phyloP scores from a whole-genome alignment of 1,140 invertebrate species.

The Frieseomelitta varia region DNA sequence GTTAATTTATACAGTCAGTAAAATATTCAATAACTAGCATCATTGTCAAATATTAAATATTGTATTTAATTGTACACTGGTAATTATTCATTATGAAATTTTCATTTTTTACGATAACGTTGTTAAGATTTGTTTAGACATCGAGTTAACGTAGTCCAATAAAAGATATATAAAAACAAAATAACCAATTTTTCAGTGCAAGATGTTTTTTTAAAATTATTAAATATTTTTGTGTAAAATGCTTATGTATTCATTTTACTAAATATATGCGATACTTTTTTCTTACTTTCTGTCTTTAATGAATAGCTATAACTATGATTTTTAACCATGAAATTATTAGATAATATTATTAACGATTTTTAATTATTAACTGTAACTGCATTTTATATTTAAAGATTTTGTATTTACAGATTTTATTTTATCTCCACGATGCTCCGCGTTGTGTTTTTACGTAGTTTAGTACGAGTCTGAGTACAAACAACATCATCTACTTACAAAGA shows the following conservation, averaged over 20 bases:
- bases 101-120: not conserved
- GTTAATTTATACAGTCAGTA: slow-evolving; percentile 25
- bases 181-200: not conserved
- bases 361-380: too few relatives aligned
- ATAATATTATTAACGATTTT: too few relatives aligned
- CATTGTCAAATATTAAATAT: slow-evolving; percentile 23
- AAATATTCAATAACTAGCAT: slow-evolving; percentile 5
- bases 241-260: slow-evolving; percentile 6
- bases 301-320: not conserved
- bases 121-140: not conserved
- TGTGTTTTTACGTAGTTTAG: not conserved
- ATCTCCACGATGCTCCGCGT: not conserved
- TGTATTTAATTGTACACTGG: not conserved
- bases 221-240: not conserved
- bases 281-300: not conserved
- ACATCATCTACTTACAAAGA: not conserved
- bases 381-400: too few relatives aligned
- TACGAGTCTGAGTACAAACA: not conserved
- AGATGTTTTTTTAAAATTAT: not conserved
- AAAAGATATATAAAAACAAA: too few relatives aligned
- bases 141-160: not conserved
- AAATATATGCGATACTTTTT: not conserved
- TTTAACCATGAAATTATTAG: not conserved
- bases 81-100: not conserved
- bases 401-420: too few relatives aligned